Evolutionary conservation across 2,113 vertebrate genomes (phyloP).

Genomic region (Embiotoca jacksoni): DNA sequence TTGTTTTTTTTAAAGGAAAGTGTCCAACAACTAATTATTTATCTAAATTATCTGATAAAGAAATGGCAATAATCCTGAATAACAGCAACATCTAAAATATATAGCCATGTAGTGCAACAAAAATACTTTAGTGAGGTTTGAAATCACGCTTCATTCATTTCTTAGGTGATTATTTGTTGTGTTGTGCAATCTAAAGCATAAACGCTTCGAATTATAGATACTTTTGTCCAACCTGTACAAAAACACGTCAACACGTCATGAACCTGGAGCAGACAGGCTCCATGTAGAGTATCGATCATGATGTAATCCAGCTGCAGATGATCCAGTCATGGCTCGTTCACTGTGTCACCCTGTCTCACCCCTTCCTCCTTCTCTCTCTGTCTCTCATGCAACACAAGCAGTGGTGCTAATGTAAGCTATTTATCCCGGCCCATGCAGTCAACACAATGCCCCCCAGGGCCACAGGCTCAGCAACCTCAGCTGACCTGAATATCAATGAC

Average conservation of each 20-base stretch:
- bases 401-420: conserved; percentile 71
- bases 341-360: conserved; percentile 36
- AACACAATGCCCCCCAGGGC: conserved; percentile 59
- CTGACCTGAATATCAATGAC: conserved; percentile 74
- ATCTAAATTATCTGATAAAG: neutral
- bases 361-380: neutral
- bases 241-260: neutral
- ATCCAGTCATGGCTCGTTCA: conserved; percentile 52
- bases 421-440: conserved; percentile 64
- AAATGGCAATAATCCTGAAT: neutral
- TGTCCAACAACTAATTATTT: too few relatives aligned
- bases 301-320: conserved; percentile 65
- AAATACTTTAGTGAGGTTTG: neutral
- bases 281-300: conserved; percentile 43
- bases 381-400: conserved; percentile 30
- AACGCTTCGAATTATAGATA: neutral
- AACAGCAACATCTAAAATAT: neutral
- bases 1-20: too few relatives aligned
- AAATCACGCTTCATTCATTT: neutral
- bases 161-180: neutral
- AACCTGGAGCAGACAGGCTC: conserved; percentile 3
- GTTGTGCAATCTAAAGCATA: neutral
- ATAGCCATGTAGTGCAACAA: neutral
- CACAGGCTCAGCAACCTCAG: conserved; percentile 57
- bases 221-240: neutral